Evolutionary conservation across 2,888 invertebrate species (phyloP), one percentile per base, ranked within the genome.

Genomic region (Colostygia pectinataria): DNA sequence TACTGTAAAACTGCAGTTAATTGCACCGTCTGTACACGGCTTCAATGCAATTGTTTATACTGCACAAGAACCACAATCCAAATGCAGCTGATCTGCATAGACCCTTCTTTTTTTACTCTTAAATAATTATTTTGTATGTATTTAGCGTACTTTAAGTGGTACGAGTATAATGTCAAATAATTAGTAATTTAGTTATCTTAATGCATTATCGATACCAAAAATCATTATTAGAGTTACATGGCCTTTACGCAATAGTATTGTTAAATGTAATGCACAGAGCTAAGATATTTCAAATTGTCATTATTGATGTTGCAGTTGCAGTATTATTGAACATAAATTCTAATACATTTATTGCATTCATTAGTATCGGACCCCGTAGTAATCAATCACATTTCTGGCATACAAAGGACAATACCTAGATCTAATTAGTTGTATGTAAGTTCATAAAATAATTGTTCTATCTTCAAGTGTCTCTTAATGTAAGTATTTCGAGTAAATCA

Each of bases 351-450:
- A 39, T 38, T 31, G 65, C 57, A 63, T 63, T 71, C 59, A 67
- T 78, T 77, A 62, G 60, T 57, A 68, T 69, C 66, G 68, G 79
- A 81, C 77, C 82, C 83, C 85, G 83, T 86, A 77, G 61, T 63
- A 49, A 81, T 83, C 81, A 49, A 81, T 83, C 81, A 82, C 76
- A 71, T 80, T 78, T 88, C 84, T 82, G 86, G 85, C 86, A 90
- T 88, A 85, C 85, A 86, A 90, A 91, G 90, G 91, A 91, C 91
- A 91, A 91, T 91, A 91, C 90, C 89, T 91, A 91, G 91, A 82
- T 89, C 85, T 91, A 91, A 89, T 89, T 90, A 89, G 89, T 73
- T 72, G 82, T 87, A 87, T 79, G 85, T 88, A 87, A 87, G 84
- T 81, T 83, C 85, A 83, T 87, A 79, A 82, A 81, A 51, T 86